Evolutionary conservation across 2,113 vertebrate species (phyloP).

Genomic region (Machaerirhynchus nigripectus): DNA sequence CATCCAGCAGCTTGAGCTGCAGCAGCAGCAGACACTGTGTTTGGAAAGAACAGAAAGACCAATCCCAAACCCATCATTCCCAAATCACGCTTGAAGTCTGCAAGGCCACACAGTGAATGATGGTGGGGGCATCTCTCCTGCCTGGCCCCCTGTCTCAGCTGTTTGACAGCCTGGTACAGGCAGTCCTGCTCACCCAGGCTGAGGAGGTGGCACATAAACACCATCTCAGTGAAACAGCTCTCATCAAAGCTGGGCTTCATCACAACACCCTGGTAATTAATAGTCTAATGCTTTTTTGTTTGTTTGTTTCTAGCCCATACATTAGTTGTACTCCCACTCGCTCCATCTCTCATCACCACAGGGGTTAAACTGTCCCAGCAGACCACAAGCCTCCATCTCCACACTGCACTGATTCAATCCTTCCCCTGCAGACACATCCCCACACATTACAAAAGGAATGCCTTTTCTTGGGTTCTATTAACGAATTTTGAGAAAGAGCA

Average conservation of each 20-base stretch:
- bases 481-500: not conserved
- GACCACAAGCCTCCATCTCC: not conserved
- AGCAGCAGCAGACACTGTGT: not conserved
- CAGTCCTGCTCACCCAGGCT: not conserved
- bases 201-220: not conserved
- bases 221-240: not conserved
- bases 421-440: not conserved
- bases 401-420: not conserved
- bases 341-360: not conserved
- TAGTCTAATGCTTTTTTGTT: not conserved
- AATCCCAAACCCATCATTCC: not conserved
- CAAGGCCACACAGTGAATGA: accelerated
- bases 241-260: not conserved
- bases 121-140: not conserved
- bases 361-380: not conserved
- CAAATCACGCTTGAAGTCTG: not conserved
- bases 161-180: not conserved
- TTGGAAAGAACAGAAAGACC: not conserved
- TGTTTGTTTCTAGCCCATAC: not conserved
- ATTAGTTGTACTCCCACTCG: not conserved
- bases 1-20: not conserved
- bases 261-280: not conserved
- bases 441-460: not conserved
- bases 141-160: not conserved
- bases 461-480: not conserved